A percentile compares a stretch with the other conserved stretches of the same genome.
These are phyloP conservation scores for Daktulosphaira vitifoliae DNA, from an alignment of 1,140 invertebrate species.

Conservation along the genomic window DNA sequence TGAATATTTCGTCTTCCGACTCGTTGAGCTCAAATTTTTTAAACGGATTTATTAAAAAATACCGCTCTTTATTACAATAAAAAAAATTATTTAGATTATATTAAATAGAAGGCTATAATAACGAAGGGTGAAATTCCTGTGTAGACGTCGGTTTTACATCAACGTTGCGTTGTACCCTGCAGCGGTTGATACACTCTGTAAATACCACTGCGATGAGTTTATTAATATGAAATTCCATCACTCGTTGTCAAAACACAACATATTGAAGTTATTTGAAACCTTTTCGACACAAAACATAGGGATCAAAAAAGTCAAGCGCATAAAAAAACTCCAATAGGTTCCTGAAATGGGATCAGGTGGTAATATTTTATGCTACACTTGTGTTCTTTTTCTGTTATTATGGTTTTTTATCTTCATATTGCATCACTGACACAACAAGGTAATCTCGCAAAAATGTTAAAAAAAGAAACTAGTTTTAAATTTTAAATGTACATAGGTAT, in stretches of 20 bases:
- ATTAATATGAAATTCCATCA: slow-evolving; percentile 30
- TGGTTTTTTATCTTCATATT: no score
- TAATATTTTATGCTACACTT: no score
- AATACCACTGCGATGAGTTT: neutral
- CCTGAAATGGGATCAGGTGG: slow-evolving; percentile 22
- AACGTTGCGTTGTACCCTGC: neutral
- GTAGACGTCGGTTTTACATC: neutral
- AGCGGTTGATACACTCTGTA: neutral
- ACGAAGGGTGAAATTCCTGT: neutral
- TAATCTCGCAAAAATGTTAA: no score
- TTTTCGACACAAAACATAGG: neutral
- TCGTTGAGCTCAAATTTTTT: neutral
- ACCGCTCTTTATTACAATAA: neutral
- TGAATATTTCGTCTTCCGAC: no score
- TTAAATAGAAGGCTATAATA: slow-evolving; percentile 2
- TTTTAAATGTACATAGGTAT: no score
- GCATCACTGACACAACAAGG: no score
- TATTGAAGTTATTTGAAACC: neutral
- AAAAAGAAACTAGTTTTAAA: no score
- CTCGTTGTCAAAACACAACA: slow-evolving; percentile 22
- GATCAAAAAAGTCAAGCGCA: neutral
- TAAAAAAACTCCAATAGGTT: neutral
- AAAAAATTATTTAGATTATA: neutral
- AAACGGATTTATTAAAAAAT: slow-evolving; percentile 24
- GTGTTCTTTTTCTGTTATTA: no score